Percentiles rank a stretch among this genome's conserved stretches.
phyloP scores from a whole-genome alignment of 2,797 vertebrate species.

The Muscicapa striata region DNA sequence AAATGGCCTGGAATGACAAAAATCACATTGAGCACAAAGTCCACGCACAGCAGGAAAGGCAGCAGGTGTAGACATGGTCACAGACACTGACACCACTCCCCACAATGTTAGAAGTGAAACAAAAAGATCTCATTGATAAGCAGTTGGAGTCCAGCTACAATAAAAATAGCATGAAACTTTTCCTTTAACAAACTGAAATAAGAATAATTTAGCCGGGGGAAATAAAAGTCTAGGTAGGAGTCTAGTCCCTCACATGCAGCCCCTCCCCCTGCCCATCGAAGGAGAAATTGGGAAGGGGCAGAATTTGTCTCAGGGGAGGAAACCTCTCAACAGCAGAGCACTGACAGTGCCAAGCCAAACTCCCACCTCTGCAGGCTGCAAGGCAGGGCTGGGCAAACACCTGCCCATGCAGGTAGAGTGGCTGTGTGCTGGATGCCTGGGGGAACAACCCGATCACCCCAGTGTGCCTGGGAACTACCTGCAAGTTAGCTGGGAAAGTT shows the following conservation, averaged over 20 bases:
- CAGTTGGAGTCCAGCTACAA: neutral
- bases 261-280: rapidly evolving
- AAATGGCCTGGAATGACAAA: neutral
- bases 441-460: neutral
- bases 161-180: neutral
- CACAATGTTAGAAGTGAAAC: neutral
- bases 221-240: neutral
- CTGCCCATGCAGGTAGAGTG: rapidly evolving
- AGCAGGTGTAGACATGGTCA: neutral
- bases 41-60: neutral
- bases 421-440: neutral
- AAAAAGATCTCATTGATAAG: neutral
- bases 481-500: neutral
- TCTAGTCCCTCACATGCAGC: neutral
- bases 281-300: neutral
- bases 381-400: neutral
- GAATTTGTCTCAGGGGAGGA: neutral
- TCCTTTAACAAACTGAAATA: neutral
- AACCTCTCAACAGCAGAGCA: neutral
- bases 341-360: neutral
- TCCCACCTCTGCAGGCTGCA: neutral
- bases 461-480: neutral
- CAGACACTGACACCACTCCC: neutral
- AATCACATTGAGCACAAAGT: neutral
- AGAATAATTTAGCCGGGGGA: neutral